These are phyloP conservation scores for Sylvia atricapilla DNA, from an alignment of 2,113 vertebrate genomes.

Conservation along the genomic window DNA sequence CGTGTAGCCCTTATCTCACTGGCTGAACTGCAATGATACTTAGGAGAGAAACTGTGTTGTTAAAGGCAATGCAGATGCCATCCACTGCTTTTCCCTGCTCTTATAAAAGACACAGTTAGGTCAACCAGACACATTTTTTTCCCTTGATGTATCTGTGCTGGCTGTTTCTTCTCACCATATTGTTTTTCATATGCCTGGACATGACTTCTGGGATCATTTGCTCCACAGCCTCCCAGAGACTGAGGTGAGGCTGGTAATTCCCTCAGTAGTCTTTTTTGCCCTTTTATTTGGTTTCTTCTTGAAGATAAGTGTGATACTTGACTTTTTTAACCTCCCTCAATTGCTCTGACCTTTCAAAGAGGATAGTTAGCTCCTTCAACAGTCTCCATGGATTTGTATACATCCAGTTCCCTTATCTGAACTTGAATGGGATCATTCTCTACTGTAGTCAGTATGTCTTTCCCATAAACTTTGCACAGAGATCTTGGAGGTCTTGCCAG, in stretches of 20 bases:
- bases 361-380: neutral
- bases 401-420: neutral
- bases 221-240: neutral
- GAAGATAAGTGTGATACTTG: neutral
- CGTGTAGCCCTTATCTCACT: neutral
- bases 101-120: neutral
- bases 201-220: neutral
- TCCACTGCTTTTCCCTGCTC: neutral
- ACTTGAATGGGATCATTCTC: neutral
- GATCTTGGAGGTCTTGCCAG: neutral
- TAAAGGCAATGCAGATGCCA: neutral
- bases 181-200: neutral
- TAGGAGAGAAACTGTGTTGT: neutral
- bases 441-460: neutral
- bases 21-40: neutral
- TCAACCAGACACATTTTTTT: neutral
- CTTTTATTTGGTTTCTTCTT: neutral
- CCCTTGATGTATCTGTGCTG: neutral
- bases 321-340: neutral
- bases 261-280: neutral
- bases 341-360: neutral
- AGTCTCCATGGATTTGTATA: neutral
- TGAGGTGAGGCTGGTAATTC: neutral
- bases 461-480: neutral
- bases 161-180: neutral